Percentiles rank a stretch among this genome's conserved stretches.
phyloP scores from a whole-genome alignment of 2,888 invertebrate genomes.

The Adineta ricciae region DNA sequence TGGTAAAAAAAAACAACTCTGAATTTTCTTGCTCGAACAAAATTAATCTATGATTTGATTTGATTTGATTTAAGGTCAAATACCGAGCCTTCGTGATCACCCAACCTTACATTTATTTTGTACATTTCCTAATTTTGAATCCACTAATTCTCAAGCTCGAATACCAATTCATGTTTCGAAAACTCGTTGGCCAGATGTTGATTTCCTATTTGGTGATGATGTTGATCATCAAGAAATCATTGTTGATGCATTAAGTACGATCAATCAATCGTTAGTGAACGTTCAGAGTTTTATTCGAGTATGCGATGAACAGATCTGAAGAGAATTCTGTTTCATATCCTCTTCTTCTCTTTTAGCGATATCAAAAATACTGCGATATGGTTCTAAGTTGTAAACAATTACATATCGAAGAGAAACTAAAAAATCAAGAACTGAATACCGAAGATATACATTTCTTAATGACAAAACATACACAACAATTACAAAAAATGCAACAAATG shows the following conservation, averaged over 20 bases:
- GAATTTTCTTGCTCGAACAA: too few relatives aligned
- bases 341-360: slow-evolving; percentile 19
- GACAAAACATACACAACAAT: slow-evolving; percentile 27
- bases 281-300: not conserved
- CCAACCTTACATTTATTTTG: slow-evolving; percentile 28
- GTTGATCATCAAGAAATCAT: slow-evolving; percentile 29
- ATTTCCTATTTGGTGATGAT: slow-evolving; percentile 33
- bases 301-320: too few relatives aligned
- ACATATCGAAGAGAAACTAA: slow-evolving; percentile 23
- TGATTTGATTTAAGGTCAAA: not conserved
- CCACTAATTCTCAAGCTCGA: not conserved
- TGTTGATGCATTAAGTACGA: slow-evolving; percentile 19
- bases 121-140: slow-evolving; percentile 26
- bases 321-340: too few relatives aligned
- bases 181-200: slow-evolving; percentile 33
- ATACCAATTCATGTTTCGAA: not conserved
- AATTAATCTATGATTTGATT: too few relatives aligned
- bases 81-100: slow-evolving; percentile 26
- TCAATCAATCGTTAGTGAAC: slow-evolving; percentile 21
- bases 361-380: slow-evolving; percentile 33
- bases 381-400: slow-evolving; percentile 24
- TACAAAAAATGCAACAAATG: slow-evolving; percentile 26
- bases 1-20: too few relatives aligned
- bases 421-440: slow-evolving; percentile 17
- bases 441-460: slow-evolving; percentile 31